Evolutionary conservation across 2,888 invertebrate genomes (phyloP).

Genomic region (Calameuta pallipes): DNA sequence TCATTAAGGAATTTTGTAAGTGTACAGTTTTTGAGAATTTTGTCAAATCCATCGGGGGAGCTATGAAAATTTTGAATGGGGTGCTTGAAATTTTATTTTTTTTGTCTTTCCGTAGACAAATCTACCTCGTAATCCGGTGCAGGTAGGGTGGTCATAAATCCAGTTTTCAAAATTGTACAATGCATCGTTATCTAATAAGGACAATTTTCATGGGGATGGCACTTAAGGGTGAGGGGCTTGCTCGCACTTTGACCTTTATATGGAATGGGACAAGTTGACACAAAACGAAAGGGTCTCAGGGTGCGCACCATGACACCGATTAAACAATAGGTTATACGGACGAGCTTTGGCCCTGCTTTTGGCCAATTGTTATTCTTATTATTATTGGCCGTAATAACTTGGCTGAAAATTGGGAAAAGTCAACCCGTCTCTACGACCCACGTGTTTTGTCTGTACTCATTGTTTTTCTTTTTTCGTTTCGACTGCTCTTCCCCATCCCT

Average conservation of each 20-base stretch:
- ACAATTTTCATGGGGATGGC: constrained; percentile 14
- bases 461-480: background rate
- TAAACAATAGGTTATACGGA: constrained; percentile 3
- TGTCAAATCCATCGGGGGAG: background rate
- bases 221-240: background rate
- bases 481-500: background rate
- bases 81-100: background rate
- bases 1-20: background rate
- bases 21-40: background rate
- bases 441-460: background rate
- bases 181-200: constrained; percentile 32
- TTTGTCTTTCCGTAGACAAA: background rate
- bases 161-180: background rate
- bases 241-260: background rate
- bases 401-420: constrained; percentile 9
- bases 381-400: constrained; percentile 30
- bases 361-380: constrained; percentile 15
- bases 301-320: constrained; percentile 3
- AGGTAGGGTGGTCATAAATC: background rate
- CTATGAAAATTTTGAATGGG: background rate
- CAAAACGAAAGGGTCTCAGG: constrained; percentile 31
- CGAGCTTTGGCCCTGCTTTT: background rate
- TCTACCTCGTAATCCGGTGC: background rate
- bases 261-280: background rate
- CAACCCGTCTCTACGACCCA: constrained; percentile 4